Base-by-base conservation (phyloP, 2,113 vertebrate species). In the Climacteris rufus region DNA sequence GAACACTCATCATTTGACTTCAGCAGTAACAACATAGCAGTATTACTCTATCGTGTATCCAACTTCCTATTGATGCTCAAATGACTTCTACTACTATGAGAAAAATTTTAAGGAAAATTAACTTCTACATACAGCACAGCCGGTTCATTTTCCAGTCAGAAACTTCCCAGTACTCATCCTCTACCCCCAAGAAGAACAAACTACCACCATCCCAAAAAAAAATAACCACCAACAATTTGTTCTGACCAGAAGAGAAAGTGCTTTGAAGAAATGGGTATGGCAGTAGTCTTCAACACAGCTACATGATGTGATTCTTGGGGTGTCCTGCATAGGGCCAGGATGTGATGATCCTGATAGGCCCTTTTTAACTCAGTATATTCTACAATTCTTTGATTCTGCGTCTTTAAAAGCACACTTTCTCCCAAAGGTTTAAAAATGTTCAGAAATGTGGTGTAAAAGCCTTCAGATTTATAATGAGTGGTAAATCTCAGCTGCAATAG, bases 141-240 rank as follows among this genome's bases (percentile, higher is more conserved):
- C 45, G 8, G 17, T n/a, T 69, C 6, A 40, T 20, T 64, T 84
- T 74, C 35, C 65, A 18, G 24, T 40, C 28, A 50, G 71, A 80
- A 61, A 1, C 1, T 42, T 10, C 13, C 1, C 15, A 39, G 10
- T 33, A 4, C 11, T n/a, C 3, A 15, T 10, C 10, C 2, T 7
- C 18, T 27, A 7, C 2, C 3, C 5, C 11, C 6, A 35, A 49
- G 56, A 78, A 64, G 22, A 54, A 30, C 27, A 37, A 74, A 28
- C 2, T 17, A 66, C 8, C 6, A 27, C 10, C 2, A 56, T 19
- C 2, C 6, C 9, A 3, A 3, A 0, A 19, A 50, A 40, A 28
- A 50, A 16, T 7, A 52, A 39, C 23, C 6, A 11, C 10, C 3
- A 30, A 18, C 12, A 30, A 15, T 5, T 45, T 60, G 4, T 30